Conservation (phyloP, 2,113 vertebrate genomes). For the Marcusenius ussheri region DNA sequence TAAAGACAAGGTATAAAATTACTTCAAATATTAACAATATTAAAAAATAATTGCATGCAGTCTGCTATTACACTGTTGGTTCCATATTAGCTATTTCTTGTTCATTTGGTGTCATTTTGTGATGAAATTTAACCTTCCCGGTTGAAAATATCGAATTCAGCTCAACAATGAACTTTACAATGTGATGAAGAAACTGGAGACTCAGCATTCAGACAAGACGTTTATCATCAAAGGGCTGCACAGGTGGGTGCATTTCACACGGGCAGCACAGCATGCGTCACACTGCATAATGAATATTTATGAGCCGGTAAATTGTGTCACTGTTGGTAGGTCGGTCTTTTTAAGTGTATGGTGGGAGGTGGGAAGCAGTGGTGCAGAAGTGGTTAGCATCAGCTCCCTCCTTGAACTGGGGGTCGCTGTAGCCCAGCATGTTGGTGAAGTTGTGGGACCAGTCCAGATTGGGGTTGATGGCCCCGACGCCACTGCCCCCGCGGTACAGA, state of each 20-base stretch:
- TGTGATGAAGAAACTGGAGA: slow-evolving; percentile 83
- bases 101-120: not conserved
- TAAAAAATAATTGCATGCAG: not conserved
- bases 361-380: not conserved
- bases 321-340: not conserved
- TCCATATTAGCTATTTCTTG: not conserved
- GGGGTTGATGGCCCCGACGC: slow-evolving; percentile 91
- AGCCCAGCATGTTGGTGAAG: slow-evolving; percentile 96
- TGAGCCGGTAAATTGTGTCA: not conserved
- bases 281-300: not conserved
- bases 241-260: slow-evolving; percentile 34
- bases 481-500: slow-evolving; percentile 89
- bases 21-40: not conserved
- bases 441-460: slow-evolving; percentile 88
- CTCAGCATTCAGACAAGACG: slow-evolving; percentile 80
- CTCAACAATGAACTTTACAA: slow-evolving; percentile 77
- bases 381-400: slow-evolving; percentile 80
- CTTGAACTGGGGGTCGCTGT: slow-evolving; percentile 79
- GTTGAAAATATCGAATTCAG: slow-evolving; percentile 32
- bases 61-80: not conserved
- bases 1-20: not conserved
- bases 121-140: not conserved
- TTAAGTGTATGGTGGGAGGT: not conserved
- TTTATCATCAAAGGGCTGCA: slow-evolving; percentile 82
- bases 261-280: not conserved